A percentile compares a stretch with the other conserved stretches of the same genome.
Evolutionary conservation across 2,113 vertebrate genomes (phyloP).

Genomic region (Piprites chloris): DNA sequence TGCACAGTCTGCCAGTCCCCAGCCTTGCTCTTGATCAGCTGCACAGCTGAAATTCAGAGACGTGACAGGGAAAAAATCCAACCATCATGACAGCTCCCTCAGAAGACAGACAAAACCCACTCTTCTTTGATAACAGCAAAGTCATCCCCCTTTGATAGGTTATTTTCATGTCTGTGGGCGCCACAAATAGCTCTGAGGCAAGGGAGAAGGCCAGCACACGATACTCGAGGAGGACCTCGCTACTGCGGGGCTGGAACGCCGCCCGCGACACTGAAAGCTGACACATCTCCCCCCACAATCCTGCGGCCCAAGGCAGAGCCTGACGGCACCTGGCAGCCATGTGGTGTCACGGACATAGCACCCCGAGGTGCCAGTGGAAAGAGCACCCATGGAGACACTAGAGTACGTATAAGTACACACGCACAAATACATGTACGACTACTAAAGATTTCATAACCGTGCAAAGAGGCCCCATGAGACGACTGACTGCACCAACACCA

Average conservation of each 20-base stretch:
- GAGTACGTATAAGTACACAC: background rate
- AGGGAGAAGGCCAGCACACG: background rate
- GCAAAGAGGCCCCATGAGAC: background rate
- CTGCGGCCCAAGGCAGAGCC: background rate
- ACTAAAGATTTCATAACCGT: background rate
- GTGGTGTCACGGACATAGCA: rapidly evolving
- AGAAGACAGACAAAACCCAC: background rate
- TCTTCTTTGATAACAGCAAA: background rate
- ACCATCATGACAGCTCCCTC: background rate
- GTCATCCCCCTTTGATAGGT: background rate
- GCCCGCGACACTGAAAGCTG: background rate
- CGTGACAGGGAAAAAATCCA: background rate
- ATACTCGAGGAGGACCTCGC: background rate
- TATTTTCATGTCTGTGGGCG: background rate
- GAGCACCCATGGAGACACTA: background rate
- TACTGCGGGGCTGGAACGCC: background rate
- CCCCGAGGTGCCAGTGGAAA: background rate
- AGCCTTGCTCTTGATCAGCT: background rate
- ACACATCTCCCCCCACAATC: background rate
- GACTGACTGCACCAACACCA: background rate
- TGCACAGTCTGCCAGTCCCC: background rate
- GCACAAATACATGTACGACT: background rate
- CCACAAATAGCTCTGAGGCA: conserved; percentile 1
- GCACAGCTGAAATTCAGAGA: background rate
- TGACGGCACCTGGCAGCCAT: background rate